phyloP scores from a whole-genome alignment of 2,113 vertebrate genomes.

The Heterotilapia buettikoferi region DNA sequence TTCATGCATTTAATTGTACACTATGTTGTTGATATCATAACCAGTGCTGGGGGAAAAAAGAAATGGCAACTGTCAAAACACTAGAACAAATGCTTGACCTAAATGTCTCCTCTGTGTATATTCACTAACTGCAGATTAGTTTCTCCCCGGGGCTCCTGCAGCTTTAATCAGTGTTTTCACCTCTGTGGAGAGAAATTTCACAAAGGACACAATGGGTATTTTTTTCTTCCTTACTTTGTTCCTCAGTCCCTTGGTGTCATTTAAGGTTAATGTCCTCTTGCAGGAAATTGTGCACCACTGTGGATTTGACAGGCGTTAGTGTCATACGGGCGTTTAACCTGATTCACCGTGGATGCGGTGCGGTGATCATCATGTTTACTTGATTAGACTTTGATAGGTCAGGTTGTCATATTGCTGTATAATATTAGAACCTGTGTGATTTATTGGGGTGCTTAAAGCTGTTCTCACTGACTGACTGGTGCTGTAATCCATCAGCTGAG shows the following conservation, averaged over 20 bases:
- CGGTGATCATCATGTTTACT: slow-evolving; percentile 39
- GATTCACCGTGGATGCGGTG: slow-evolving; percentile 15
- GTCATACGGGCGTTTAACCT: slow-evolving; percentile 27
- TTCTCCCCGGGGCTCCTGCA: slow-evolving; percentile 16
- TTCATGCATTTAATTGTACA: slow-evolving; percentile 39
- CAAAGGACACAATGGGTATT: slow-evolving; percentile 1
- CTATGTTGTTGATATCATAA: slow-evolving; percentile 34
- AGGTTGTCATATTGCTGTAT: slow-evolving; percentile 29
- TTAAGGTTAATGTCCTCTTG: slow-evolving; percentile 38
- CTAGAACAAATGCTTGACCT: slow-evolving; percentile 19
- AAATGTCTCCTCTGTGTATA: slow-evolving; percentile 41
- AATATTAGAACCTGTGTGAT: slow-evolving; percentile 34
- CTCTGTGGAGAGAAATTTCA: slow-evolving; percentile 19
- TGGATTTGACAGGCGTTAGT: slow-evolving; percentile 49
- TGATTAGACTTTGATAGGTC: slow-evolving; percentile 37
- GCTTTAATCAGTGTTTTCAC: slow-evolving; percentile 20
- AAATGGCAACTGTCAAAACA: slow-evolving; percentile 29
- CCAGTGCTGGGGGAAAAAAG: background rate
- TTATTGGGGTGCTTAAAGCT: slow-evolving; percentile 10
- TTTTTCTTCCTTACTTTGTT: background rate
- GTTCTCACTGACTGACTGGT: slow-evolving; percentile 14
- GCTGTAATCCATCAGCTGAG: slow-evolving; percentile 1
- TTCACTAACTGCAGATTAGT: slow-evolving; percentile 42
- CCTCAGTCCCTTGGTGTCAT: slow-evolving; percentile 18
- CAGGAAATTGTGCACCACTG: slow-evolving; percentile 39